Base-by-base conservation (phyloP, 2,888 invertebrate species). In the Fabriciana adippe region DNA sequence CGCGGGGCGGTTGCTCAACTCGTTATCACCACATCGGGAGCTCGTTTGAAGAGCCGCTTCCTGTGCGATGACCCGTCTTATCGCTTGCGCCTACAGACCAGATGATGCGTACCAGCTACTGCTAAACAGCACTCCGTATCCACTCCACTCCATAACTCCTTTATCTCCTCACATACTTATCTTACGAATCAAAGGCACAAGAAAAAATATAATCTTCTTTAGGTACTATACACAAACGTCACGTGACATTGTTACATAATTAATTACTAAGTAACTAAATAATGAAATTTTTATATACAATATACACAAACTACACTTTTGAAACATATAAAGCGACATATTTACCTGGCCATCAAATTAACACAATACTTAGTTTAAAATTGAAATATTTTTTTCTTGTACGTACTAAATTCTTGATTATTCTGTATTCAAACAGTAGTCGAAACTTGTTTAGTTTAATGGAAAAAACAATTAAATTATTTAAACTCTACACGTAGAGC, bases 41-140 rank as follows among this genome's bases (percentile, higher is more conserved):
- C 71, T 74, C 82, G 86, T 89, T 88, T 88, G 85, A 84, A 79
- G 82, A 80, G 84, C 83, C 81, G 83, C 89, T 91, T 91, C 92
- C 91, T 90, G 89, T 84, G 81, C 80, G 84, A 80, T 90, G 91
- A 91, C 89, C 91, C 79, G 78, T 64, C 72, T 78, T 79, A 79
- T 79, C 78, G 67, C 53, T 60, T 69, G 63, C 65, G 72, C 62
- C 73, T 64, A 50, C 72, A 56, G 47, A 73, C 72, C 72, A 71
- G 53, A 68, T 60, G 66, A 69, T 71, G 66, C 66, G 54, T 21
- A 64, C 64, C 31, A 47, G 65, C 55, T 62, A 64, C 66, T 59
- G 68, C 55, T 55, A 55, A 66, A 67, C 62, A 57, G 41, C 51
- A 1, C 41, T 62, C 6, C 35, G 14, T 53, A 41, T 14, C 13